A percentile compares a stretch with the other conserved stretches of the same genome.
Conservation (phyloP, 2,797 vertebrate species). For the Xiphorhynchus erythropygius region DNA sequence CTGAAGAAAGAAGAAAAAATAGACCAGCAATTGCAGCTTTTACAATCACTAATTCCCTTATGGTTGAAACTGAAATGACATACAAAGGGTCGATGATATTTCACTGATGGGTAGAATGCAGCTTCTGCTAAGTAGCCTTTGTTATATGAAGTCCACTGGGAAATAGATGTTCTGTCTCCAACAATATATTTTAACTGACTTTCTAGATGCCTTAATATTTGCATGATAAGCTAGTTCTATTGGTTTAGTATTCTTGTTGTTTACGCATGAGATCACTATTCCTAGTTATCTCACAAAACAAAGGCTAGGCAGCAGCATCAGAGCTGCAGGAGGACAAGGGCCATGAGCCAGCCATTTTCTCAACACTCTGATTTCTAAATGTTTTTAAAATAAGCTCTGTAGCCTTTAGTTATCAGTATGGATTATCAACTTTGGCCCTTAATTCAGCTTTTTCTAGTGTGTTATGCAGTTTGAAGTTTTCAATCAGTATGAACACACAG, state of each 20-base stretch:
- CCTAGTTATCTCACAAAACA: conserved; percentile 87
- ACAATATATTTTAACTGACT: conserved; percentile 88
- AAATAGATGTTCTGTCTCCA: conserved; percentile 97
- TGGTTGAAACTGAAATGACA: conserved; percentile 76
- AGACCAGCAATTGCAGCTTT: conserved; percentile 94
- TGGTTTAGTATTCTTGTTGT: conserved; percentile 88
- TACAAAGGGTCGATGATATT: conserved; percentile 82
- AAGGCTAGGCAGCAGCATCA: conserved; percentile 86
- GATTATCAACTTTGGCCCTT: conserved; percentile 81
- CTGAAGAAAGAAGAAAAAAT: conserved; percentile 81
- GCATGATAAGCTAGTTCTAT: conserved; percentile 97
- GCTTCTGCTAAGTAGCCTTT: conserved; percentile 92
- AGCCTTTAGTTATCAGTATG: conserved; percentile 81
- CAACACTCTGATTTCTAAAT: conserved; percentile 79
- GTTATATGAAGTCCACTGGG: conserved; percentile 93
- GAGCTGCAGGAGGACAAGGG: conserved; percentile 76
- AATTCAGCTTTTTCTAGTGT: conserved; percentile 78
- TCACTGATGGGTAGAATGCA: conserved; percentile 85
- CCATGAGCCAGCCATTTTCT: conserved; percentile 73
- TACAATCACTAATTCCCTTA: conserved; percentile 83
- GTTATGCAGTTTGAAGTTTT: conserved; percentile 78
- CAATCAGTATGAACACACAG: conserved; percentile 75
- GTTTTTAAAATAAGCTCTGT: conserved; percentile 80
- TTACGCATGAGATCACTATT: conserved; percentile 89
- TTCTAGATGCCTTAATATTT: conserved; percentile 99